Percentiles rank a stretch among this genome's conserved stretches.
phyloP scores from a whole-genome alignment of 2,888 invertebrate genomes.

The Dioctria rufipes region DNA sequence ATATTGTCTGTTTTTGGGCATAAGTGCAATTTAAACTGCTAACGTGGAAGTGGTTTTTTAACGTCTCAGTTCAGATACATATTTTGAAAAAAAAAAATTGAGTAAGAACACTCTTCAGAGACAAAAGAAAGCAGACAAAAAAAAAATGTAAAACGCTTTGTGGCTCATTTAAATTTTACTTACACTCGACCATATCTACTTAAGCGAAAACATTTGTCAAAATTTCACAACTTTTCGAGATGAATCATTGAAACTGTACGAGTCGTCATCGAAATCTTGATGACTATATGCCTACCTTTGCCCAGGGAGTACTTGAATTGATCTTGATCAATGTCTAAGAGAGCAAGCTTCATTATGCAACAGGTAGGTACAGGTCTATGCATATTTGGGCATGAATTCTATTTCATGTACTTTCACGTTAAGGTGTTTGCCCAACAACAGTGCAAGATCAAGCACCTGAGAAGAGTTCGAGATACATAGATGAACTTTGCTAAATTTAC shows the following conservation, averaged over 20 bases:
- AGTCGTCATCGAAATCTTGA: neutral
- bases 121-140: neutral
- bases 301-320: neutral
- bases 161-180: no score
- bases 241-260: neutral
- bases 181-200: neutral
- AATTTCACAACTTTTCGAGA: neutral
- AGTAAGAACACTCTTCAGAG: neutral
- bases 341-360: neutral
- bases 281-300: neutral
- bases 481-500: conserved; percentile 36
- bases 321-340: neutral
- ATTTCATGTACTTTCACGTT: conserved; percentile 15
- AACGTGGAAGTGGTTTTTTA: neutral
- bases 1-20: neutral
- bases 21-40: neutral
- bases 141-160: no score
- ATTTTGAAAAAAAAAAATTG: neutral
- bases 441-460: conserved; percentile 21
- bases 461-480: neutral
- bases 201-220: neutral
- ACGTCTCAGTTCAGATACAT: neutral
- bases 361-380: neutral
- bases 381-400: neutral
- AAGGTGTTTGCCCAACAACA: conserved; percentile 24